phyloP scores from a whole-genome alignment of 2,888 invertebrate genomes.

The Melolontha melolontha region DNA sequence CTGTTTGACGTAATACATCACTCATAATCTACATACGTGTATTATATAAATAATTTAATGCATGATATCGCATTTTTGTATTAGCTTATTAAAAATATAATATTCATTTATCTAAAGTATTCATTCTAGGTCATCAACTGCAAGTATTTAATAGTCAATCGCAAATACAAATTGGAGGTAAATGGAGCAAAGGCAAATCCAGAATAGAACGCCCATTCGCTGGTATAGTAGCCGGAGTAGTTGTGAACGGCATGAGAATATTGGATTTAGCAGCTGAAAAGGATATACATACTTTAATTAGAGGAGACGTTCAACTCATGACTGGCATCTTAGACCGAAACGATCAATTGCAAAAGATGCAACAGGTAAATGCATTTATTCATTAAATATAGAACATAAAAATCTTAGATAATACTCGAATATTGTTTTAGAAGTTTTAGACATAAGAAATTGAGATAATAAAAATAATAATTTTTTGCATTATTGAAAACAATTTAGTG shows the following conservation, averaged over 20 bases:
- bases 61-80: too few species aligned
- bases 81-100: neutral
- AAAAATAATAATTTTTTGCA: too few species aligned
- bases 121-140: conserved; percentile 71
- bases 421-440: conserved; percentile 10
- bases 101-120: neutral
- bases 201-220: conserved; percentile 83
- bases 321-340: conserved; percentile 80
- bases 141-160: conserved; percentile 92
- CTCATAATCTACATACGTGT: too few species aligned
- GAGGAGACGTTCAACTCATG: conserved; percentile 87
- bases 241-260: conserved; percentile 86
- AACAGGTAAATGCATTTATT: conserved; percentile 84
- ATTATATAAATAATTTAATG: too few species aligned
- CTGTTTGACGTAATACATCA: too few species aligned
- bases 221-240: conserved; percentile 90
- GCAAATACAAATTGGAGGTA: conserved; percentile 89
- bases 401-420: neutral
- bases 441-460: too few species aligned
- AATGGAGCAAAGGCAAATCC: conserved; percentile 77
- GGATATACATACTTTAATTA: conserved; percentile 79
- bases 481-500: too few species aligned
- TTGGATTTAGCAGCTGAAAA: conserved; percentile 88
- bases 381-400: too few species aligned
- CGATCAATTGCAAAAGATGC: conserved; percentile 85